Evolutionary conservation across 1,140 invertebrate genomes (phyloP), one percentile per base, ranked within the genome.

Genomic region (Gerris buenoi): DNA sequence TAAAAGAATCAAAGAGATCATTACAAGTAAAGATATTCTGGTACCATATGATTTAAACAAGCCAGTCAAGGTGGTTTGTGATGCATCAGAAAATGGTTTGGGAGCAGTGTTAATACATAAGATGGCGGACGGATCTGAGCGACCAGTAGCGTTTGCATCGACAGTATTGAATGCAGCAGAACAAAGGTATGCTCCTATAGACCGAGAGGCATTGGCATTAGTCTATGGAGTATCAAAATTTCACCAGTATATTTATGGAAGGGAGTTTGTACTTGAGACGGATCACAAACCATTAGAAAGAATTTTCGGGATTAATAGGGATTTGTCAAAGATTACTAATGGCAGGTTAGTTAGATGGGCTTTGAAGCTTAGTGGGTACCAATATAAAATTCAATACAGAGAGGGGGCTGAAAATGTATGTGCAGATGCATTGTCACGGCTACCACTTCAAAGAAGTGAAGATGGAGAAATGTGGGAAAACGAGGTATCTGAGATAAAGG

Each of bases 161-260:
- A 69, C 76, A 62, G 74, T 75, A 0, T 70, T 83, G 28, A 73
- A 71, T n/a, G 58, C 71, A 28, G 70, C 78, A 2, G 77, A 83
- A 70, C 69, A 73, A 70, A 81, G 77, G 65, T 81, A 83, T 64
- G 68, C 76, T 13, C 77, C 80, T 68, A 78, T 81, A 27, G 79
- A 85, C 29, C 81, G 77, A 70, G 81, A 86, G 74, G 79, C 77
- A 5, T 70, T 81, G n/a, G 76, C 77, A 1, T 77, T 84, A 14
- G 68, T 83, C 1, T 84, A 75, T 72, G 78, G 76, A 2, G 75
- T 84, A 2, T 76, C 77, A 66, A 79, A 79, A 71, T 84, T 84
- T 72, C 75, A 81, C 29, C 70, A 80, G 33, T 85, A 79, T 70
- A 63, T 86, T 2, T 78, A 74, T 70, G 82, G 82, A 28, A 68